phyloP scores from a whole-genome alignment of 2,888 invertebrate species.

The Dasypolia templi region DNA sequence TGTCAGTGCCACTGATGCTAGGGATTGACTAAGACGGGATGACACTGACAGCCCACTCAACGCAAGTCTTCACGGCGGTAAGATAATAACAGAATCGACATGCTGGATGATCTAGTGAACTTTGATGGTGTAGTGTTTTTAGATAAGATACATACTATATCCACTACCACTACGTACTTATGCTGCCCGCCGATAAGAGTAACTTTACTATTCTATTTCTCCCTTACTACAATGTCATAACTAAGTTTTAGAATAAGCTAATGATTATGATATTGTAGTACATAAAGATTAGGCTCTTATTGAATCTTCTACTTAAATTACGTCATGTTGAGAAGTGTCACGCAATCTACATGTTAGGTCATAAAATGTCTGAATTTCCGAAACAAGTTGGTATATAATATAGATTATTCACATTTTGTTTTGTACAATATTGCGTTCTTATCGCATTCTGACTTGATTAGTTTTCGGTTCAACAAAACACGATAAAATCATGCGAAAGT shows the following conservation, averaged over 20 bases:
- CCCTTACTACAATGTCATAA: background rate
- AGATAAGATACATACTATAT: background rate
- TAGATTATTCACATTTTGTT: slow-evolving; percentile 22
- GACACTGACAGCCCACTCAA: too few relatives aligned
- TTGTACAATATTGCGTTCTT: slow-evolving; percentile 16
- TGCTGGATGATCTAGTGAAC: slow-evolving; percentile 13
- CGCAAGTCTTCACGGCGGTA: too few relatives aligned
- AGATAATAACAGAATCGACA: too few relatives aligned
- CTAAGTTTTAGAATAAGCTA: too few relatives aligned
- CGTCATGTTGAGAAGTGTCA: background rate
- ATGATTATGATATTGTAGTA: slow-evolving; percentile 12
- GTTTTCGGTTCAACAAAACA: slow-evolving; percentile 21
- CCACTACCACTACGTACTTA: background rate
- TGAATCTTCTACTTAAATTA: background rate
- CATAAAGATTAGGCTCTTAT: background rate
- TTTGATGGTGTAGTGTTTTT: slow-evolving; percentile 17
- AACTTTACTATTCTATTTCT: background rate
- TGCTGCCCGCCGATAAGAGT: background rate
- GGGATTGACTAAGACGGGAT: too few relatives aligned
- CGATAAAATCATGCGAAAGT: background rate
- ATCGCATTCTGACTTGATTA: slow-evolving; percentile 26
- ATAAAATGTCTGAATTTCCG: background rate
- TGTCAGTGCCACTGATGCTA: too few relatives aligned
- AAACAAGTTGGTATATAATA: background rate
- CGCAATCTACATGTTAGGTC: background rate